Base-by-base conservation (phyloP, 2,888 invertebrate genomes). In the Mythimna impura region DNA sequence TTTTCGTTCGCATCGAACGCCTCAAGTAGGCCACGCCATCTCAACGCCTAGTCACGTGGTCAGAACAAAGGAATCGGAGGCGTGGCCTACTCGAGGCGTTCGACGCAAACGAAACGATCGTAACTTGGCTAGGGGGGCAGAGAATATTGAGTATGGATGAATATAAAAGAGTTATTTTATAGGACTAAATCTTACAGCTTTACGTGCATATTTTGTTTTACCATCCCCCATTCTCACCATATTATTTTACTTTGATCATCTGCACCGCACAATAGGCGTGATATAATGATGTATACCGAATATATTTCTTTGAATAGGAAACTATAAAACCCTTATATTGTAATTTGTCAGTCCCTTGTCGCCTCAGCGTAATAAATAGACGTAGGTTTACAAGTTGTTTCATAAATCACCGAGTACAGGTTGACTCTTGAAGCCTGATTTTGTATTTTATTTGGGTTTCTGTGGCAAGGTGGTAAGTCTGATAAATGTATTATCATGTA, bases 361-460 rank as follows among this genome's bases (percentile, higher is more conserved):
- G 72, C 62, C 57, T 73, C 63, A 25, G 9, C n/a, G 74, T 77
- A 81, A 86, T 83, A 87, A 80, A 87, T 86, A 81, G 87, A 66
- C 65, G 73, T 43, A 72, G 68, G 71, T 81, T 77, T 73, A 76
- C 73, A 86, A 87, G 75, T 81, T 78, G 72, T 78, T 86, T 77
- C 84, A 87, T 86, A 86, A 81, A 85, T 85, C 87, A 87, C 14
- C 30, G 22, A 25, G 65, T 62, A 68, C 78, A 77, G 54, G 75
- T 82, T 70, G 87, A 78, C 78, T 80, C 72, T 75, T 87, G 87
- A 80, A 68, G 86, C 75, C 78, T 76, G 77, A 85, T 82, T 80
- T 86, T 86, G 77, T 86, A 86, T 85, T 86, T 80, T 82, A 84
- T 85, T 82, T 76, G 63, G 78, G 76, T 76, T 66, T 65, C 66